phyloP scores from a whole-genome alignment of 2,113 vertebrate species.

The Peucedramus taeniatus region DNA sequence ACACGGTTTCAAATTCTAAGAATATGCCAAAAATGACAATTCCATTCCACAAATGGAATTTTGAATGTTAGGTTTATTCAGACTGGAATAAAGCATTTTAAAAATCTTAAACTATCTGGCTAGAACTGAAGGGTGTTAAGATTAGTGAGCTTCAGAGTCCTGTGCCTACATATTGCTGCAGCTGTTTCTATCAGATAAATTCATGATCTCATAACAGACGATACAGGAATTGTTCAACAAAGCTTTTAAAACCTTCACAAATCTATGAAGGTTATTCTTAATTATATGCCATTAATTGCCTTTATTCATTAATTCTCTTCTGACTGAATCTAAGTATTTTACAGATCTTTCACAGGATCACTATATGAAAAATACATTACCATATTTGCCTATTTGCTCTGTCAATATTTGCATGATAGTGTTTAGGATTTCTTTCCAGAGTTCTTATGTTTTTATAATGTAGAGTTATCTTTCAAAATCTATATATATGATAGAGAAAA shows the following conservation, averaged over 20 bases:
- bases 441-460: not conserved
- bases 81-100: not conserved
- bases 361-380: not conserved
- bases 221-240: not conserved
- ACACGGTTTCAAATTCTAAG: not conserved
- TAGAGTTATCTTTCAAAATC: not conserved
- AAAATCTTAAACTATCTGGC: not conserved
- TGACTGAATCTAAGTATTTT: not conserved
- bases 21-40: not conserved
- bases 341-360: not conserved
- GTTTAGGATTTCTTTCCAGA: not conserved
- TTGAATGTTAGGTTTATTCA: not conserved
- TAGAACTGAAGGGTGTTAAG: not conserved
- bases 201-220: accelerated
- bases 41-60: not conserved
- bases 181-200: not conserved
- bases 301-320: not conserved
- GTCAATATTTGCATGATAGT: not conserved
- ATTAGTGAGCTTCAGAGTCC: not conserved
- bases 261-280: not conserved
- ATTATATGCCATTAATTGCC: not conserved
- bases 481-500: not conserved
- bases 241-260: not conserved
- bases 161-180: not conserved
- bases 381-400: not conserved